Conservation (phyloP, 2,113 vertebrate genomes). For the Oreochromis tanganicae region DNA sequence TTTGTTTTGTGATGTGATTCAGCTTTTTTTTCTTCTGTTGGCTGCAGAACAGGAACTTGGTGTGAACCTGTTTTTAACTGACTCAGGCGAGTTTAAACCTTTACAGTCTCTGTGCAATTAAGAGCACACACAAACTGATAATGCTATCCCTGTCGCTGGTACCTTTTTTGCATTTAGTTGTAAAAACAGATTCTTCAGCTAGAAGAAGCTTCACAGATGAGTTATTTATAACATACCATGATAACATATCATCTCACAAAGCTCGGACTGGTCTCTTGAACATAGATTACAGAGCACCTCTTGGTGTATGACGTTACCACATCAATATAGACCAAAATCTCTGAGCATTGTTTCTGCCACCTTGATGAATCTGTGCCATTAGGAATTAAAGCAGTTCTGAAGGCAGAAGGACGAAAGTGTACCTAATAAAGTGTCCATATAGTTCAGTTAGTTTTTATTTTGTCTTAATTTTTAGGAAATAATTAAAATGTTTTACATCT, state of each 20-base stretch:
- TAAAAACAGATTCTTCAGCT: background rate
- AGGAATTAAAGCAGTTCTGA: background rate
- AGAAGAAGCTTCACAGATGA: background rate
- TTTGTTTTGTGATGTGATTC: background rate
- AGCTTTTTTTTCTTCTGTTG: background rate
- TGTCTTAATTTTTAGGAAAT: background rate
- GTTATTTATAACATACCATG: background rate
- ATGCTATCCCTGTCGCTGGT: background rate
- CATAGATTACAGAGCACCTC: background rate
- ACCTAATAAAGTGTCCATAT: background rate
- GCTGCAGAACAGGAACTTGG: background rate
- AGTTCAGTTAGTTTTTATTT: background rate
- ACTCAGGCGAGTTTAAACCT: background rate
- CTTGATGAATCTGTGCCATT: background rate
- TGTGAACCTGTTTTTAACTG: background rate
- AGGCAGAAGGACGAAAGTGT: background rate
- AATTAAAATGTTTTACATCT: background rate
- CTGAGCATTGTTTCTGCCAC: background rate
- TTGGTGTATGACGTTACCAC: background rate
- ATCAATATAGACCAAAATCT: background rate
- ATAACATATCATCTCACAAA: background rate
- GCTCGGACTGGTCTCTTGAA: background rate
- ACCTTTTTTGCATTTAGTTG: background rate
- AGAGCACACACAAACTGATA: background rate
- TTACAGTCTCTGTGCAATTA: background rate